Conservation (phyloP, 2,113 vertebrate genomes). For the Pteronura brasiliensis region DNA sequence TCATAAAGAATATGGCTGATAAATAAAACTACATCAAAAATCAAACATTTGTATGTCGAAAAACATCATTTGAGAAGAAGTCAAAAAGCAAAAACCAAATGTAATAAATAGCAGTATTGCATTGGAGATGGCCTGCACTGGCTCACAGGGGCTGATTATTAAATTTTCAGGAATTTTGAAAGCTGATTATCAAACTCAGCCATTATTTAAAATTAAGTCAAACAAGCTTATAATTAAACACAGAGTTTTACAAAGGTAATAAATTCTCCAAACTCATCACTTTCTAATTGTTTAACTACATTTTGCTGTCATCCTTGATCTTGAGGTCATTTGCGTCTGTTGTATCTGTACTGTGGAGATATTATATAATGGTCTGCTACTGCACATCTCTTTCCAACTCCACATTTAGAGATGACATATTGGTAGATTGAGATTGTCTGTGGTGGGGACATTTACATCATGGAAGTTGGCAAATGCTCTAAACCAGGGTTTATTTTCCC, state of each 20-base stretch:
- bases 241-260: neutral
- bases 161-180: conserved; percentile 19
- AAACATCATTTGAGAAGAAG: neutral
- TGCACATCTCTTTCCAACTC: neutral
- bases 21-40: neutral
- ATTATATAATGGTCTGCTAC: neutral
- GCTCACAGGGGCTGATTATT: neutral
- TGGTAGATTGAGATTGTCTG: neutral
- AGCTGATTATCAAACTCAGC: neutral
- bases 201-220: conserved; percentile 3
- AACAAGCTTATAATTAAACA: neutral
- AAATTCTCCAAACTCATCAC: neutral
- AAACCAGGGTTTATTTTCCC: neutral
- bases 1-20: neutral
- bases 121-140: neutral
- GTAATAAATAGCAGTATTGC: neutral
- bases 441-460: neutral
- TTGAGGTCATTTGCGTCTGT: neutral
- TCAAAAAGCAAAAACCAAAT: neutral
- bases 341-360: neutral
- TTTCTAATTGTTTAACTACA: conserved; percentile 12
- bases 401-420: neutral
- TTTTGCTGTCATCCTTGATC: neutral
- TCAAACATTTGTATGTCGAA: neutral
- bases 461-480: neutral